phyloP scores from a whole-genome alignment of 1,140 invertebrate genomes.

The Brachionus koreanus region DNA sequence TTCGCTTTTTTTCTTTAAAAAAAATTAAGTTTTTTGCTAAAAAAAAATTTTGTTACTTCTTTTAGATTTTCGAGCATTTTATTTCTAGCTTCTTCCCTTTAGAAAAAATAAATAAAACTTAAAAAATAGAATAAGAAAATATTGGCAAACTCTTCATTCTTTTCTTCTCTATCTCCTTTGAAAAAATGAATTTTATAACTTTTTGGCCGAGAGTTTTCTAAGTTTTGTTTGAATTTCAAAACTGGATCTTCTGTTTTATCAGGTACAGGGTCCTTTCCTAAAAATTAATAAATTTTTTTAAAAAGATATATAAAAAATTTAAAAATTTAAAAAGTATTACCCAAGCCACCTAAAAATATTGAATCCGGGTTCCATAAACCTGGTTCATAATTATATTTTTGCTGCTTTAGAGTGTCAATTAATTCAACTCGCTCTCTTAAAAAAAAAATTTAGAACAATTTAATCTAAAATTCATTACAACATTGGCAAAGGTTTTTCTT shows the following conservation, averaged over 20 bases:
- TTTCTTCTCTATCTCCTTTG: constrained; percentile 15
- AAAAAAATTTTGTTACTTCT: neutral
- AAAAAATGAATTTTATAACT: constrained; percentile 37
- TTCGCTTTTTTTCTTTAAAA: neutral
- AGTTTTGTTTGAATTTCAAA: neutral
- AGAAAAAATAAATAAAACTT: neutral
- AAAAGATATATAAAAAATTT: neutral
- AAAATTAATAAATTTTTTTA: neutral
- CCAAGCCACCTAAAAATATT: constrained; percentile 55
- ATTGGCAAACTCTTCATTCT: neutral
- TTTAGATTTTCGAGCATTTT: constrained; percentile 2
- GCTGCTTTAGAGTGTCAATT: constrained; percentile 49
- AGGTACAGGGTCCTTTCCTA: constrained; percentile 53
- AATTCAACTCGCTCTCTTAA: constrained; percentile 51
- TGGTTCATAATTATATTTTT: constrained; percentile 53
- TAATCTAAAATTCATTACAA: neutral
- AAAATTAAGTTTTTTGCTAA: neutral
- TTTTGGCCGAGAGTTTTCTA: constrained; percentile 28
- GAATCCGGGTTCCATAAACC: constrained; percentile 58
- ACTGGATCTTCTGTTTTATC: constrained; percentile 27
- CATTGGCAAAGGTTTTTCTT: too few relatives aligned
- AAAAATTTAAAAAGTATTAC: neutral
- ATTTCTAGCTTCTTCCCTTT: constrained; percentile 6
- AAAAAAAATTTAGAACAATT: neutral
- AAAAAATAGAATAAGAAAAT: neutral